phyloP scores from a whole-genome alignment of 2,888 invertebrate species.

The Rhingia campestris region DNA sequence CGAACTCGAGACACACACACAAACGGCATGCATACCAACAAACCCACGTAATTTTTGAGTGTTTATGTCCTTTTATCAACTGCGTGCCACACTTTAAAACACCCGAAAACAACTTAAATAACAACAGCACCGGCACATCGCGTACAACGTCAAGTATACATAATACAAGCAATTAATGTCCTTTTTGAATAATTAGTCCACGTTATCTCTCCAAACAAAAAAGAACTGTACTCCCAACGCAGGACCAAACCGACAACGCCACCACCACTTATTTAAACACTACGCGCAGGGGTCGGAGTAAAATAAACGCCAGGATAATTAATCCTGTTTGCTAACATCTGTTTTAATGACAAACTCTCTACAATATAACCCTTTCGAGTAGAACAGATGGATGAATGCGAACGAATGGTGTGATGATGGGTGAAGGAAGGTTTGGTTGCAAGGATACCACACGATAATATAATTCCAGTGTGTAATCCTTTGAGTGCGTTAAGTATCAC shows the following conservation, averaged over 20 bases:
- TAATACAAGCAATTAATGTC: conserved; percentile 72
- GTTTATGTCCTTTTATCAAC: conserved; percentile 68
- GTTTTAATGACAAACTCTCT: conserved; percentile 73
- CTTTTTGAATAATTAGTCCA: conserved; percentile 73
- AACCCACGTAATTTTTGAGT: conserved; percentile 46
- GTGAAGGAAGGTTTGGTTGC: conserved; percentile 29
- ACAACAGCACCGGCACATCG: conserved; percentile 10
- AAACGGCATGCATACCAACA: background rate
- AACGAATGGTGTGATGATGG: background rate
- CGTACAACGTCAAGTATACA: conserved; percentile 44
- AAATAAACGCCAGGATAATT: conserved; percentile 70
- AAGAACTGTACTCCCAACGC: conserved; percentile 23
- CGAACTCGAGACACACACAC: conserved; percentile 10
- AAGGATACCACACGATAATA: conserved; percentile 58
- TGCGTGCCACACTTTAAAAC: conserved; percentile 40
- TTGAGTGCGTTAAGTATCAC: conserved; percentile 73
- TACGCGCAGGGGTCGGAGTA: conserved; percentile 21
- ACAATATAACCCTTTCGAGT: conserved; percentile 65
- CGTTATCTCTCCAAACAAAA: conserved; percentile 56
- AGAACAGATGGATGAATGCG: conserved; percentile 9
- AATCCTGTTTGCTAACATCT: conserved; percentile 74
- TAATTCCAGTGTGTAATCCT: conserved; percentile 69
- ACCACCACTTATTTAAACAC: conserved; percentile 64
- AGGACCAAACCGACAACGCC: conserved; percentile 32
- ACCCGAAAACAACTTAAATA: conserved; percentile 9